Percentiles rank a stretch among this genome's conserved stretches.
Conservation (phyloP, 2,888 invertebrate genomes). For the Tiliacea citrago region DNA sequence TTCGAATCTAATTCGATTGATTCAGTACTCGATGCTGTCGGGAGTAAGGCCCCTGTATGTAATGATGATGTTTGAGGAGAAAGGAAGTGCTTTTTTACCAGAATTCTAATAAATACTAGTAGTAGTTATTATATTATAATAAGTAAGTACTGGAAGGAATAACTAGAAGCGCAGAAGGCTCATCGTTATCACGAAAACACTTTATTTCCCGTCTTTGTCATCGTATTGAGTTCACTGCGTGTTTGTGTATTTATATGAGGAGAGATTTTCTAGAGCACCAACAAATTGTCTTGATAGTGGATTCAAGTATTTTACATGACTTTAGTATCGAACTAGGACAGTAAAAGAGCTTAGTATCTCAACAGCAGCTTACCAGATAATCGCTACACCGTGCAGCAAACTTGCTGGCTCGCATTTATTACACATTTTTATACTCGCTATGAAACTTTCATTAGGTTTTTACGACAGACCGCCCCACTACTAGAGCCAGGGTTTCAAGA, state of each 20-base stretch:
- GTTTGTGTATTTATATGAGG: neutral
- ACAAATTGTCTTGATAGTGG: no score
- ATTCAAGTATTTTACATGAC: neutral
- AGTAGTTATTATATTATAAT: no score
- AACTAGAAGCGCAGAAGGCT: neutral
- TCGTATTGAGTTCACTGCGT: neutral
- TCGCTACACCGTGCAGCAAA: constrained; percentile 20
- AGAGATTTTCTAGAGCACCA: neutral
- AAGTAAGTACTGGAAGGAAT: neutral
- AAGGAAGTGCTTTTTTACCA: no score
- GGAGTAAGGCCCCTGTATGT: no score
- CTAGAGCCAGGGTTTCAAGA: constrained; percentile 34
- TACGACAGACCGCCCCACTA: constrained; percentile 55
- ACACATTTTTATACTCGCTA: constrained; percentile 61
- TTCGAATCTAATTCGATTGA: no score
- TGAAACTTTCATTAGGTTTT: constrained; percentile 70
- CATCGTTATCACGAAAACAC: neutral
- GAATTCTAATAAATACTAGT: no score
- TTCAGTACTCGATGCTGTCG: no score
- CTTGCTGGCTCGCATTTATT: constrained; percentile 52
- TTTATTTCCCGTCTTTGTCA: neutral
- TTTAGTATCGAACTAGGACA: constrained; percentile 5
- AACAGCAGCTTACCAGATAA: constrained; percentile 23
- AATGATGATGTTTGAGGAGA: no score
- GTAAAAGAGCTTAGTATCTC: constrained; percentile 14